Percentiles rank a stretch among this genome's conserved stretches.
These are phyloP conservation scores for Drosophila testacea DNA, from an alignment of 2,888 invertebrate species.

Conservation along the genomic window DNA sequence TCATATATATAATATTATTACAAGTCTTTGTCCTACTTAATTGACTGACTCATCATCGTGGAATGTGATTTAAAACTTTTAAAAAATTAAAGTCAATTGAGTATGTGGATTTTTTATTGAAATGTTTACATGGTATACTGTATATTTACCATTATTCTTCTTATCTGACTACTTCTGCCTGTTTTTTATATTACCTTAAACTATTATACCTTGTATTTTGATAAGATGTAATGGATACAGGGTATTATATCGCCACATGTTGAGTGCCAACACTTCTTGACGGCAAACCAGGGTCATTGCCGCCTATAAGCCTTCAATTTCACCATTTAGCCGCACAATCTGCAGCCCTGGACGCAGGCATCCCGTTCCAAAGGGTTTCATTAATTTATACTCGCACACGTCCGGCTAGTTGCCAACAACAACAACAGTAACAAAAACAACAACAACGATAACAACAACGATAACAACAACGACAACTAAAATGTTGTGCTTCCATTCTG, in stretches of 20 bases:
- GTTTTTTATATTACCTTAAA: too few species aligned
- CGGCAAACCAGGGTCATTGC: neutral
- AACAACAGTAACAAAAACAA: slow-evolving; percentile 4
- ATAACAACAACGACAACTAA: slow-evolving; percentile 15
- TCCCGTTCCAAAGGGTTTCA: slow-evolving; percentile 13
- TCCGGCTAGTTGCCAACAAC: slow-evolving; percentile 37
- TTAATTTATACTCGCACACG: slow-evolving; percentile 53
- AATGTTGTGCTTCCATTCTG: slow-evolving; percentile 14
- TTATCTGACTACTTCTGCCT: neutral
- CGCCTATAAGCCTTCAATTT: neutral
- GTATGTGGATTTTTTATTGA: neutral
- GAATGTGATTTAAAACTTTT: too few species aligned
- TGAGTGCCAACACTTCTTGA: neutral
- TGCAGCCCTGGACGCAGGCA: neutral
- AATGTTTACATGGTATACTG: neutral
- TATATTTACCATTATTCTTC: neutral
- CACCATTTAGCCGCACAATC: neutral
- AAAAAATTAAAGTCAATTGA: too few species aligned
- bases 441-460: slow-evolving; percentile 8
- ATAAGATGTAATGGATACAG: neutral
- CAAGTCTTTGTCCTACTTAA: too few species aligned
- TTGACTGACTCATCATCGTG: too few species aligned
- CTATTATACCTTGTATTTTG: neutral
- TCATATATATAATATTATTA: too few species aligned
- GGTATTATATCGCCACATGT: slow-evolving; percentile 13